Conservation (phyloP, 2,888 invertebrate species). For the Ormyrus pomaceus region DNA sequence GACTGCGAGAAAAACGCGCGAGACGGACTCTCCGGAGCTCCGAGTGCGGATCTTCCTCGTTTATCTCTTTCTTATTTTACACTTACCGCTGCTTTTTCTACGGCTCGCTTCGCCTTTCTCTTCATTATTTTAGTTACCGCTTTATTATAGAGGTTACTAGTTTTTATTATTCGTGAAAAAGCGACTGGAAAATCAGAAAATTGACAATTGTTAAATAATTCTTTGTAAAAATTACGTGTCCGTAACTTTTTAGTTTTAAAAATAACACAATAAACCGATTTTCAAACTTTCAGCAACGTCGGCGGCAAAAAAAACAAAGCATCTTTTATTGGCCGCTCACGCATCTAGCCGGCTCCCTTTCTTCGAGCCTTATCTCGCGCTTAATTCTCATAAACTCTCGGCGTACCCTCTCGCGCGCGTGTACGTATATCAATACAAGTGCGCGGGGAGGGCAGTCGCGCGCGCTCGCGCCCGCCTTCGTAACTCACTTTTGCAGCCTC, state of each 20-base stretch:
- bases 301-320: too few relatives aligned
- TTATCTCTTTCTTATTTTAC: slow-evolving; percentile 5
- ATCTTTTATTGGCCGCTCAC: neutral
- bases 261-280: too few relatives aligned
- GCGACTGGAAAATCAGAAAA: too few relatives aligned
- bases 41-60: neutral
- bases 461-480: slow-evolving; percentile 52
- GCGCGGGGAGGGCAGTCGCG: slow-evolving; percentile 4
- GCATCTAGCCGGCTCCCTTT: slow-evolving; percentile 51
- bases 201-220: too few relatives aligned
- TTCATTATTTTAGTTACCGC: too few relatives aligned
- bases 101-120: too few relatives aligned
- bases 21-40: neutral
- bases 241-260: too few relatives aligned
- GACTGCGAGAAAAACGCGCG: slow-evolving; percentile 46
- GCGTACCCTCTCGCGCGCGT: slow-evolving; percentile 6
- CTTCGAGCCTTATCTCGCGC: neutral
- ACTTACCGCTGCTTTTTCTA: too few relatives aligned
- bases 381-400: slow-evolving; percentile 10
- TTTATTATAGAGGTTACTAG: too few relatives aligned
- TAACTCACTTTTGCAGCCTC: slow-evolving; percentile 59
- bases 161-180: too few relatives aligned
- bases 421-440: slow-evolving; percentile 43
- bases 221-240: too few relatives aligned
- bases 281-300: too few relatives aligned